phyloP scores from a whole-genome alignment of 2,797 vertebrate genomes.

The Lycodopsis pacificus region DNA sequence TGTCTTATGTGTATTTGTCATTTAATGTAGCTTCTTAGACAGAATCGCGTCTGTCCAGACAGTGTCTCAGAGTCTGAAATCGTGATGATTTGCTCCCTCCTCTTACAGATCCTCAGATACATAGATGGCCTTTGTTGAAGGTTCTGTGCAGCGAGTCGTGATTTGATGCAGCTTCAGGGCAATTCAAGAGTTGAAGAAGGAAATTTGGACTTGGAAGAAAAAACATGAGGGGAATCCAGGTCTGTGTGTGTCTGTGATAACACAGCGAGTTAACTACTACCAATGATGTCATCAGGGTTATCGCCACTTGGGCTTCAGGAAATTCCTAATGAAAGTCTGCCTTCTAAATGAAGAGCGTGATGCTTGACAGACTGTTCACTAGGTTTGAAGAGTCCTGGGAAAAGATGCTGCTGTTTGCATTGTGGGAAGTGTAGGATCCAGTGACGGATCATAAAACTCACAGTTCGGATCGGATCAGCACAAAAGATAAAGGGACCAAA shows the following conservation, averaged over 20 bases:
- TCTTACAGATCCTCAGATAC: not conserved
- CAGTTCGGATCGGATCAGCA: too few species aligned
- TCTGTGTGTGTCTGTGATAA: not conserved
- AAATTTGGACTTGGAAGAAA: not conserved
- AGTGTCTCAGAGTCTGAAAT: conserved; percentile 21
- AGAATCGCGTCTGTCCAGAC: not conserved
- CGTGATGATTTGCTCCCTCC: conserved; percentile 28
- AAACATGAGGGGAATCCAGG: not conserved
- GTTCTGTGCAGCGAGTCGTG: conserved; percentile 26
- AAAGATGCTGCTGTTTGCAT: too few species aligned
- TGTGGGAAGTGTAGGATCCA: too few species aligned
- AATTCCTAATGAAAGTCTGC: not conserved
- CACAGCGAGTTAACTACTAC: not conserved
- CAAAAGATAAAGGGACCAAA: too few species aligned
- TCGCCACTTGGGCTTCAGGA: not conserved
- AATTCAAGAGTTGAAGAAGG: not conserved
- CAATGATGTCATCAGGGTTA: not conserved
- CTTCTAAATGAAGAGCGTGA: not conserved
- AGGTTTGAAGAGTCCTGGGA: not conserved
- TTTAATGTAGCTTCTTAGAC: conserved; percentile 1
- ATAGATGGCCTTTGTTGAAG: conserved; percentile 2
- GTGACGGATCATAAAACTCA: too few species aligned
- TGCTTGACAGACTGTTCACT: not conserved
- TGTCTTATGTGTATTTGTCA: not conserved
- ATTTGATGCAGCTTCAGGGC: conserved; percentile 23